A percentile compares a stretch with the other conserved stretches of the same genome.
Conservation (phyloP, 2,113 vertebrate species). For the Pandion haliaetus region DNA sequence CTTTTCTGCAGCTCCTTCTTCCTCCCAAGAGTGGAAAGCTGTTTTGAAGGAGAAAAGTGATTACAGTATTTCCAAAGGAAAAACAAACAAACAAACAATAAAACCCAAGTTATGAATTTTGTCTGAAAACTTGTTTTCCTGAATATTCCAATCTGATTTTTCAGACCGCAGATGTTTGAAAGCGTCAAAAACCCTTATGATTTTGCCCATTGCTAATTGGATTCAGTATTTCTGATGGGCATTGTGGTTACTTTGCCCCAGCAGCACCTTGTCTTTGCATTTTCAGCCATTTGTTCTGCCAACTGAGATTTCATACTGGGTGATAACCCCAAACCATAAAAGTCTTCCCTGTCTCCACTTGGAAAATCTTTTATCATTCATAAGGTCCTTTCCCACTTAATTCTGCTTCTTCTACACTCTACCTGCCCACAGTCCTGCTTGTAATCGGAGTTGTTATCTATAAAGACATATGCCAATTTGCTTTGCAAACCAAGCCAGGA, state of each 20-base stretch:
- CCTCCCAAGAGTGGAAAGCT: background rate
- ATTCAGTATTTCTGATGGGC: background rate
- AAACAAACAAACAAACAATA: too few relatives aligned
- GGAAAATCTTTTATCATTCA: background rate
- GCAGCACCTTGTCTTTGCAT: background rate
- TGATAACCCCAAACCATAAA: background rate
- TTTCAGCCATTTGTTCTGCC: background rate
- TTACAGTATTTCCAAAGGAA: background rate
- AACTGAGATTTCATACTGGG: background rate
- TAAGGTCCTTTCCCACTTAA: background rate
- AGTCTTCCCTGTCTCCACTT: background rate
- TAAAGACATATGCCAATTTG: background rate
- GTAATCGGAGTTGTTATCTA: background rate
- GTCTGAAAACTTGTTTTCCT: background rate
- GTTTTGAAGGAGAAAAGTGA: background rate
- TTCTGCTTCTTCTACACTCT: background rate
- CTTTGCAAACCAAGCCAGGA: background rate
- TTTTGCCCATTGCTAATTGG: background rate
- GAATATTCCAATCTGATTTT: background rate
- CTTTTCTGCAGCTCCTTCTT: background rate
- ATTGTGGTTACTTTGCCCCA: background rate
- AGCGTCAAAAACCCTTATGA: background rate
- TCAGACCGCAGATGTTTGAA: background rate
- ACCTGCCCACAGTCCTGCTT: background rate
- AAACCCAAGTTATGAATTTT: background rate